phyloP scores from a whole-genome alignment of 2,888 invertebrate species.

The Spialia ferax region DNA sequence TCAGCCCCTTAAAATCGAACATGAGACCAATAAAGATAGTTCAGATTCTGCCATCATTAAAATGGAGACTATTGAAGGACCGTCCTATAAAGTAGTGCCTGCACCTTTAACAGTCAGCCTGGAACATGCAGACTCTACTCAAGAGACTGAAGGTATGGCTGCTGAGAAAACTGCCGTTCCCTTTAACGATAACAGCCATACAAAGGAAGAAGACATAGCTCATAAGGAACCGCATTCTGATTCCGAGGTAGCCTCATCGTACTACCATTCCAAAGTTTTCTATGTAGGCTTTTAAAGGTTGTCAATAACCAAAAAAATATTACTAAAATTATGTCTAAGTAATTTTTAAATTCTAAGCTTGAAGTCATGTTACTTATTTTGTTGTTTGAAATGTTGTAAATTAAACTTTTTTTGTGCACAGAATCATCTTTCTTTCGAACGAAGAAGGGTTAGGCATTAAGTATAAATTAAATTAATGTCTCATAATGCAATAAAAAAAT shows the following conservation, averaged over 20 bases:
- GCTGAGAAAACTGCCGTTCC: conserved; percentile 25
- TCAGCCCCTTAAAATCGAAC: conserved; percentile 5
- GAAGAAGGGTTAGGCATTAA: too few relatives aligned
- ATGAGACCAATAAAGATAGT: conserved; percentile 9
- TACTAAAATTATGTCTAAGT: conserved; percentile 45
- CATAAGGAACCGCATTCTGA: conserved; percentile 54
- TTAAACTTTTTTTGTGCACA: conserved; percentile 34
- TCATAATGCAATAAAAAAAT: too few relatives aligned
- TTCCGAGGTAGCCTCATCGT: conserved; percentile 77
- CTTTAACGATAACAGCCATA: background rate
- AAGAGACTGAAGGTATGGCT: conserved; percentile 44
- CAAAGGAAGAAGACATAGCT: conserved; percentile 36
- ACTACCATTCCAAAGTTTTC: conserved; percentile 71
- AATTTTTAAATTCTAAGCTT: conserved; percentile 24
- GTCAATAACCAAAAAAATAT: conserved; percentile 39
- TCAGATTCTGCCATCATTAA: conserved; percentile 46
- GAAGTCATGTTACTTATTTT: conserved; percentile 19
- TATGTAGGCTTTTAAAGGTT: conserved; percentile 55
- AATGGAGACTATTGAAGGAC: conserved; percentile 51
- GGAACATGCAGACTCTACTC: conserved; percentile 40
- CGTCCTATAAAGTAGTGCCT: conserved; percentile 54
- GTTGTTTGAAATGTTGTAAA: conserved; percentile 31
- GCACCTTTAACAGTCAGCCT: conserved; percentile 50
- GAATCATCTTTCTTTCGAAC: conserved; percentile 31
- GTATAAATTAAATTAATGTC: too few relatives aligned